phyloP scores from a whole-genome alignment of 2,797 vertebrate genomes.

The Falco concolor region DNA sequence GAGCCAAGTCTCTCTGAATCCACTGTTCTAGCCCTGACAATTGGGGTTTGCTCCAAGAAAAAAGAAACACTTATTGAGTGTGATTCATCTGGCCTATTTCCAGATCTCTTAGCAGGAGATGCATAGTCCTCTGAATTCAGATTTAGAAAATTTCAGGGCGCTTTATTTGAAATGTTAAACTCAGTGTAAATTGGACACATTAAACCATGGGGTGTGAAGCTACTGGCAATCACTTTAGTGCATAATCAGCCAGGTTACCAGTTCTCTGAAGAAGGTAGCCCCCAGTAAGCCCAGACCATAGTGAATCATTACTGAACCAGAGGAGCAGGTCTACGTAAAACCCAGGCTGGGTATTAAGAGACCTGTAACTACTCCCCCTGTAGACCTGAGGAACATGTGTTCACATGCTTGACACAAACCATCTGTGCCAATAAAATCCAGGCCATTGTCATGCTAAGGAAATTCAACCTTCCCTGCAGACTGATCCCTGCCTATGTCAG shows the following conservation, averaged over 20 bases:
- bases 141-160: neutral
- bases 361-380: constrained; percentile 20
- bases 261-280: neutral
- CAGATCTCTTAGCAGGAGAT: neutral
- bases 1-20: neutral
- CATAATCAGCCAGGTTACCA: neutral
- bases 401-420: constrained; percentile 45
- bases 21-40: neutral
- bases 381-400: constrained; percentile 34
- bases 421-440: constrained; percentile 36
- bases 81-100: neutral
- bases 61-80: neutral
- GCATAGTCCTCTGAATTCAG: neutral
- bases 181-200: neutral
- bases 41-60: neutral
- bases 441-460: constrained; percentile 45
- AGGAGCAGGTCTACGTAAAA: neutral
- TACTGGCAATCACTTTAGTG: neutral
- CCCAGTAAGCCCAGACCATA: neutral
- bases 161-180: neutral
- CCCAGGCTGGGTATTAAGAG: constrained; percentile 1
- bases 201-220: neutral
- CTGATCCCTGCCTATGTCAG: neutral
- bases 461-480: constrained; percentile 23
- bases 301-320: neutral